Base-by-base conservation (phyloP, 2,113 vertebrate genomes). In the Phrynosoma platyrhinos region DNA sequence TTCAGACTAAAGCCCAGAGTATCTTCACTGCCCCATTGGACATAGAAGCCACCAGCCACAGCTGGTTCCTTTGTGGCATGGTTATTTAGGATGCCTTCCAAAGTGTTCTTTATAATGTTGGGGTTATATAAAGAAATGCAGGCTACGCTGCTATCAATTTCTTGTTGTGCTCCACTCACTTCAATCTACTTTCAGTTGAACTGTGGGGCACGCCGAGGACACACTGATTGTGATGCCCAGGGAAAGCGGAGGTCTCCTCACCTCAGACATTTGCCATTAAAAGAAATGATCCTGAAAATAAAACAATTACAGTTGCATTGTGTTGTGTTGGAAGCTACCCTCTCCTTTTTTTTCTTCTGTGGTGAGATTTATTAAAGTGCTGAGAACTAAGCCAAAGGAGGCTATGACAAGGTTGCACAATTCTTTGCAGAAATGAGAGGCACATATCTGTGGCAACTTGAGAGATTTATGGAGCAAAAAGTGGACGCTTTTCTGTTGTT, bases 251-350 rank as follows among this genome's bases (percentile, higher is more conserved):
- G 71, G 2, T 55, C 58, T 62, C 58, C 58, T 62, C 58, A 16
- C 85, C 89, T 93, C 87, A 13, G 94, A 92, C 91, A 94, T 92
- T 88, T 82, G 92, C 94, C 93, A 82, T 95, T 88, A 92, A 68
- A 89, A 92, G 12, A 0, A 84, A 87, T 96, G 76, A 85, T 90
- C 90, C 91, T 6, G 85, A 86, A 83, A 68, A 93, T 91, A 69
- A 69, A 78, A 2, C 3, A 16, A 9, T 89, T 4, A 1, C 27
- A 0, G 0, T 86, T 40, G 89, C 47, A 36, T 69, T 83, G 78
- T 76, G 89, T 69, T 83, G 78, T 76, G 89, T 76, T 25, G 47
- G 47, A 75, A 23, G 16, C 18, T 4, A 69, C 23, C 4, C 81
- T 36, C 9, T 42, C 36, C 68, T 27, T 40, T 21, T 9, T 79